Percentiles rank a stretch among this genome's conserved stretches.
These are phyloP conservation scores for Acomys russatus DNA, from an alignment of 2,797 vertebrate genomes.

Conservation along the genomic window DNA sequence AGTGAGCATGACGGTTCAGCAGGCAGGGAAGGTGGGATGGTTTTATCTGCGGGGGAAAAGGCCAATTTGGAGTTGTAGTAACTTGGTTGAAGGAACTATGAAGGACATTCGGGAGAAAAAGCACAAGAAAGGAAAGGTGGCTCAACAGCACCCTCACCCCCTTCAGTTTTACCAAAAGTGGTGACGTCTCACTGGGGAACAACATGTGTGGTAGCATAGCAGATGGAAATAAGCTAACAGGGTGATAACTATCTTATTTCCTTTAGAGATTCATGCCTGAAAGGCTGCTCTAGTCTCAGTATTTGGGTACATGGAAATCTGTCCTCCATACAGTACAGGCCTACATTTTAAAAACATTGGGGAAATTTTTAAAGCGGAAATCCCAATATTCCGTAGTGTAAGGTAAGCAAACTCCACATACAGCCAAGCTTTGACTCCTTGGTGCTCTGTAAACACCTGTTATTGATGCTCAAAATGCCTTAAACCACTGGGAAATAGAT, in stretches of 20 bases:
- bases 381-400: conserved; percentile 28
- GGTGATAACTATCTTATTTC: neutral
- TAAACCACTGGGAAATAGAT: neutral
- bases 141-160: neutral
- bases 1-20: neutral
- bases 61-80: neutral
- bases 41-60: neutral
- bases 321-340: neutral
- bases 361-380: conserved; percentile 32
- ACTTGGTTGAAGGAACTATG: neutral
- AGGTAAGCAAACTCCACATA: conserved; percentile 42
- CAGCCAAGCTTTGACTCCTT: conserved; percentile 13
- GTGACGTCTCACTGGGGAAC: neutral
- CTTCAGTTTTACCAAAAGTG: neutral
- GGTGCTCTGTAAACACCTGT: neutral
- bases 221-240: neutral
- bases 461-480: neutral
- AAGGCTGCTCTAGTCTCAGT: neutral
- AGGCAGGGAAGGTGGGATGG: neutral
- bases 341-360: conserved; percentile 14
- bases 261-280: neutral
- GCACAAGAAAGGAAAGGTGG: neutral
- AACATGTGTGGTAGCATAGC: neutral
- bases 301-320: conserved; percentile 23
- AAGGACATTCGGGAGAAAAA: neutral